Evolutionary conservation across 1,140 invertebrate species (phyloP).

Genomic region (Caerostris darwini): DNA sequence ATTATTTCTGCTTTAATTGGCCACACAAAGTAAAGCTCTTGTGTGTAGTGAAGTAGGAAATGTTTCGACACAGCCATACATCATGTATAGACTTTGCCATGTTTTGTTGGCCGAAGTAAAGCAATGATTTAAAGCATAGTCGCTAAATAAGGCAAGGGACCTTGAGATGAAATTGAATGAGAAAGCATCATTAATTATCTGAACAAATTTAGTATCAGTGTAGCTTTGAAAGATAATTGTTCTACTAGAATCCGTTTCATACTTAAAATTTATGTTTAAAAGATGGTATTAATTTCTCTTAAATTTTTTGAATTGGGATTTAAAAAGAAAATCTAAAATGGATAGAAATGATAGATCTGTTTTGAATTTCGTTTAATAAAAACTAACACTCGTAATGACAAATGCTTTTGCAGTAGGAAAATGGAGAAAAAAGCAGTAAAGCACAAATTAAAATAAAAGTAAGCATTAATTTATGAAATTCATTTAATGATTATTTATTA

Average conservation of each 20-base stretch:
- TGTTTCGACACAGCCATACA: conserved; percentile 21
- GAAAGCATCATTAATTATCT: not conserved
- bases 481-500: no score
- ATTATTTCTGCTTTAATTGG: conserved; percentile 74
- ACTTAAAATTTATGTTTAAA: no score
- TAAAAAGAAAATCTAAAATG: no score
- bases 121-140: not conserved
- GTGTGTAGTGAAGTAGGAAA: conserved; percentile 20
- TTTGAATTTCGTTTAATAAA: no score
- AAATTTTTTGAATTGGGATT: no score
- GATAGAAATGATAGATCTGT: no score
- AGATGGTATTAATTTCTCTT: no score
- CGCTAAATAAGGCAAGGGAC: not conserved
- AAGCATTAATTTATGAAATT: no score
- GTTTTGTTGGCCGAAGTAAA: not conserved
- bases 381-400: no score
- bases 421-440: no score
- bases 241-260: not conserved
- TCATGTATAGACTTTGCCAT: conserved; percentile 16
- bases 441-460: no score
- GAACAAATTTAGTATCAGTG: not conserved
- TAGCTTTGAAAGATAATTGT: not conserved
- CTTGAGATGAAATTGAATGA: not conserved
- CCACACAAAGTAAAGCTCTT: conserved; percentile 52
- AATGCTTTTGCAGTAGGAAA: no score